Evolutionary conservation across 1,140 invertebrate species (phyloP).

Genomic region (Linepithema humile): DNA sequence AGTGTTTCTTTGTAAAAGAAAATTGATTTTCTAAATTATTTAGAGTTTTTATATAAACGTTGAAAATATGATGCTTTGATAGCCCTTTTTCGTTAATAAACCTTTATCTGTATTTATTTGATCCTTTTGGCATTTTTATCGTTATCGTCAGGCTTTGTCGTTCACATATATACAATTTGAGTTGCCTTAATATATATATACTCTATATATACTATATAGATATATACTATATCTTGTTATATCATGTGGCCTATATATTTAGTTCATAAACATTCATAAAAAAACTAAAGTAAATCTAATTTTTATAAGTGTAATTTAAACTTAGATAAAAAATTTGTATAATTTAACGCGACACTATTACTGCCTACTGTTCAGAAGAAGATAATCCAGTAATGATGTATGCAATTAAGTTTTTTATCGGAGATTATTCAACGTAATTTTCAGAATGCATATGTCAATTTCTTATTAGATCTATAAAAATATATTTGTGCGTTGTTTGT

Average conservation of each 20-base stretch:
- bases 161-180: too few species aligned
- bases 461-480: conserved; percentile 19
- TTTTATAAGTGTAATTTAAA: neutral
- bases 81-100: neutral
- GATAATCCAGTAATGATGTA: neutral
- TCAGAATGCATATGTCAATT: neutral
- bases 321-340: neutral
- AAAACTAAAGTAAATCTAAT: neutral
- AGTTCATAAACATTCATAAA: neutral
- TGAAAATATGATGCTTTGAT: neutral
- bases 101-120: neutral
- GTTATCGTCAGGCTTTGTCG: neutral
- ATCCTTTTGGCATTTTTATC: neutral
- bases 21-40: conserved; percentile 22
- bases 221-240: neutral
- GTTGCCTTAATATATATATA: neutral
- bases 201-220: too few species aligned
- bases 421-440: neutral
- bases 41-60: neutral
- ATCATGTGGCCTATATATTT: neutral
- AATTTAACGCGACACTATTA: neutral
- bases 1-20: conserved; percentile 19
- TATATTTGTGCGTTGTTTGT: conserved; percentile 11
- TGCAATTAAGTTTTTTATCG: conserved; percentile 3
- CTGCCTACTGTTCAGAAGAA: neutral